Evolutionary conservation across 37 sponge, comb jelly and placozoan species (phyloP).

Genomic region (Hormiphora californensis): DNA sequence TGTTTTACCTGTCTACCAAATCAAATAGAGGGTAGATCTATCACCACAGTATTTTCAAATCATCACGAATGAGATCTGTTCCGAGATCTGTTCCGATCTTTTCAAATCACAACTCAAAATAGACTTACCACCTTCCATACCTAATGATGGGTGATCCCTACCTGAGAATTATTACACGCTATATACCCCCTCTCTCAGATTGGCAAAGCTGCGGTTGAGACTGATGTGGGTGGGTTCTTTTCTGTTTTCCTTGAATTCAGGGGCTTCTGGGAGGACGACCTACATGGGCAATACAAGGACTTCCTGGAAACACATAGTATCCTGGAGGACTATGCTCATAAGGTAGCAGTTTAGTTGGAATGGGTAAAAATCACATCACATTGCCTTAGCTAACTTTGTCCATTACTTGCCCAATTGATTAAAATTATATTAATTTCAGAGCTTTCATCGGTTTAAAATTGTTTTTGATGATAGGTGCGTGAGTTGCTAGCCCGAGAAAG

Average conservation of each 20-base stretch:
- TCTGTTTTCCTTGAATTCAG: slow-evolving; percentile 56
- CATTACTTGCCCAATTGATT: not conserved
- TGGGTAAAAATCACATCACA: not conserved
- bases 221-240: slow-evolving; percentile 17
- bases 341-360: not conserved
- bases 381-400: slow-evolving; percentile 53
- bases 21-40: too few relatives aligned
- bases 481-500: not conserved
- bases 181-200: too few relatives aligned
- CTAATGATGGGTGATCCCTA: too few relatives aligned
- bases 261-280: slow-evolving; percentile 74
- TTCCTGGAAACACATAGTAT: slow-evolving; percentile 58
- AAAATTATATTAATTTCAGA: not conserved
- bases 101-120: not conserved
- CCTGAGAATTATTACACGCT: too few relatives aligned
- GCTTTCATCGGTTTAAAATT: not conserved
- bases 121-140: slow-evolving; percentile 27
- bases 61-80: too few relatives aligned
- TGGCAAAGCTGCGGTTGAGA: not conserved
- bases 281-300: slow-evolving; percentile 64
- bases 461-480: not conserved
- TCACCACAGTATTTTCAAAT: too few relatives aligned
- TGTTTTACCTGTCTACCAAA: too few relatives aligned
- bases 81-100: too few relatives aligned
- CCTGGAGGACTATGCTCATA: slow-evolving; percentile 51